Evolutionary conservation across 2,888 invertebrate genomes (phyloP).

Genomic region (Cyrtodaria siliqua): DNA sequence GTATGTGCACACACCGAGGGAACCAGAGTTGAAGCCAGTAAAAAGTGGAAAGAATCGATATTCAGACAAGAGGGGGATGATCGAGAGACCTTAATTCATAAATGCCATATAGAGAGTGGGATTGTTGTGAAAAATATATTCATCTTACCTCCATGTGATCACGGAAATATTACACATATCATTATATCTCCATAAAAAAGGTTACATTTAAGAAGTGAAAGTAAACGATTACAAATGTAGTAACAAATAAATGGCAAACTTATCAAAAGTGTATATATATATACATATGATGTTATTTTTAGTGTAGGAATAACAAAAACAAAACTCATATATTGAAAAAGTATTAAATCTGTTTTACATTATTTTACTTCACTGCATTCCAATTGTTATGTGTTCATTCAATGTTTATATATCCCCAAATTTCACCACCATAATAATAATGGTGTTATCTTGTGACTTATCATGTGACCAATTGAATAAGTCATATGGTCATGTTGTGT

Average conservation of each 20-base stretch:
- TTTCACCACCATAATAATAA: background rate
- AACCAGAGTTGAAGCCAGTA: constrained; percentile 66
- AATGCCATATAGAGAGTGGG: background rate
- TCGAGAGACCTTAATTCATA: background rate
- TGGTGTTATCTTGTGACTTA: background rate
- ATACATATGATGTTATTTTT: background rate
- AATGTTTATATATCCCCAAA: background rate
- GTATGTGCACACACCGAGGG: constrained; percentile 64
- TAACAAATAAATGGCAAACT: no score
- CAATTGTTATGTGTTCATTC: constrained; percentile 22
- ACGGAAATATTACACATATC: no score
- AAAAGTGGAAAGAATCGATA: constrained; percentile 64
- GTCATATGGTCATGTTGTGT: constrained; percentile 4
- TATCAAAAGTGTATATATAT: background rate
- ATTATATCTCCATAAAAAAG: no score
- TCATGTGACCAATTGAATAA: constrained; percentile 6
- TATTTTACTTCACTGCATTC: background rate
- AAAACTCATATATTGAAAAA: background rate
- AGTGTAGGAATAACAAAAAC: no score
- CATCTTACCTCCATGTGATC: no score
- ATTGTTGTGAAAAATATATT: no score
- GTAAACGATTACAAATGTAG: no score
- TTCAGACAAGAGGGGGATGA: constrained; percentile 51
- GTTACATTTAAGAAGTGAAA: no score
- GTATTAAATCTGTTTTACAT: background rate